Base-by-base conservation (phyloP, 1,140 invertebrate genomes). In the Leptinotarsa texana region DNA sequence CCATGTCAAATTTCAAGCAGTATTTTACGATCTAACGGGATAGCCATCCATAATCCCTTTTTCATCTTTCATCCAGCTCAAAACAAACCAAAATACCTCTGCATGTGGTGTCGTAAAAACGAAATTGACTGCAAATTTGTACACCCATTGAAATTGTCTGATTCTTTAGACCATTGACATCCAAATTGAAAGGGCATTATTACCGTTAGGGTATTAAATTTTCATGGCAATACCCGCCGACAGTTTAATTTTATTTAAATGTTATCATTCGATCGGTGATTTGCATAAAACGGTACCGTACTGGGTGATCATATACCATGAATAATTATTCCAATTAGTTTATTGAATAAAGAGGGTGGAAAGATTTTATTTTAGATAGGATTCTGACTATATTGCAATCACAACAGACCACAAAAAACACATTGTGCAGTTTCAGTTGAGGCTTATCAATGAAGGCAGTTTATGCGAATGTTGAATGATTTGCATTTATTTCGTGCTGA, bases 181-280 rank as follows among this genome's bases (percentile, higher is more conserved):
- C 51, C 51, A 18, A 57, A 57, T 57, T 15, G 17, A 17, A 57
- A 57, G 51, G 51, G 51, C 51, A 57, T 15, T 57, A 57, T 57
- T n/a, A 57, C 51, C 51, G 17, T 57, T 57, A 13, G 13, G 13
- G 51, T 57, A 57, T 15, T 57, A 15, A 57, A 57, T 57, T 57
- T 57, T 57, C 51, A 57, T 57, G 51, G 15, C n/a, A 57, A 57
- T 57, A 57, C 17, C 13, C n/a, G 13, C 4, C 51, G 51, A 57
- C 51, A 57, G 51, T 57, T 57, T 57, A 57, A 57, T 57, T 57
- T 57, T 57, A 57, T 57, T 57, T 57, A 57, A 57, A 57, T 57
- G 51, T 57, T 57, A 57, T 57, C 51, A 57, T 57, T 57, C 51
- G n/a, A 57, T 57, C 51, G n/a, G 51, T 57, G 51, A 57, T 57